These are phyloP conservation scores for Datnioides undecimradiatus DNA, from an alignment of 2,113 vertebrate species.

Conservation along the genomic window DNA sequence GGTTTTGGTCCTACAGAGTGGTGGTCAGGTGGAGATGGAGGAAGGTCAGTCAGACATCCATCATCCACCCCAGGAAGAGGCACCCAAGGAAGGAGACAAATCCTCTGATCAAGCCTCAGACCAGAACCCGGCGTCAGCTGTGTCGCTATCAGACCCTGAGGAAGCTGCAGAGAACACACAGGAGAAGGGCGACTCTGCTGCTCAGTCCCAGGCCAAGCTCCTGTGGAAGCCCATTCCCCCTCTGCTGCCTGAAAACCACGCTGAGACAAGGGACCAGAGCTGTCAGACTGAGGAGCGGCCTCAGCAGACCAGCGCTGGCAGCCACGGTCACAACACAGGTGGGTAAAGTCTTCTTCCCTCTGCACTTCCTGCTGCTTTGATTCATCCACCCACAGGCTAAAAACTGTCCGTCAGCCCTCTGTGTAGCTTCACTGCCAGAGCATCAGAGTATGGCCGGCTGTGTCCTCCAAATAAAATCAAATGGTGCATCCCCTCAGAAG, in stretches of 20 bases:
- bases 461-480: slow-evolving; percentile 5
- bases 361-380: slow-evolving; percentile 27
- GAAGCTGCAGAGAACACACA: slow-evolving; percentile 33
- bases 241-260: slow-evolving; percentile 63
- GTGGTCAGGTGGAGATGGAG: slow-evolving; percentile 82
- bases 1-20: slow-evolving; percentile 60
- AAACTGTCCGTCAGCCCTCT: slow-evolving; percentile 10
- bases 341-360: not conserved
- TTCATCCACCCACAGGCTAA: slow-evolving; percentile 35
- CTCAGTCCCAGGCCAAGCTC: slow-evolving; percentile 49
- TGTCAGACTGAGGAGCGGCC: slow-evolving; percentile 75
- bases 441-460: not conserved
- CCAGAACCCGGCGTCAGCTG: slow-evolving; percentile 14
- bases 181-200: slow-evolving; percentile 23
- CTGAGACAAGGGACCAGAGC: slow-evolving; percentile 70
- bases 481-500: slow-evolving; percentile 19
- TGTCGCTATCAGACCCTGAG: slow-evolving; percentile 6
- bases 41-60: slow-evolving; percentile 61
- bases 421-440: slow-evolving; percentile 26
- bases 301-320: slow-evolving; percentile 3
- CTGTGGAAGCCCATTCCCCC: slow-evolving; percentile 81
- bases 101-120: slow-evolving; percentile 35
- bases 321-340: slow-evolving; percentile 61
- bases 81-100: slow-evolving; percentile 34
- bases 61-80: slow-evolving; percentile 48